These are phyloP conservation scores for Globodera ellingtonae DNA, from an alignment of 1,140 invertebrate genomes.

Conservation along the genomic window DNA sequence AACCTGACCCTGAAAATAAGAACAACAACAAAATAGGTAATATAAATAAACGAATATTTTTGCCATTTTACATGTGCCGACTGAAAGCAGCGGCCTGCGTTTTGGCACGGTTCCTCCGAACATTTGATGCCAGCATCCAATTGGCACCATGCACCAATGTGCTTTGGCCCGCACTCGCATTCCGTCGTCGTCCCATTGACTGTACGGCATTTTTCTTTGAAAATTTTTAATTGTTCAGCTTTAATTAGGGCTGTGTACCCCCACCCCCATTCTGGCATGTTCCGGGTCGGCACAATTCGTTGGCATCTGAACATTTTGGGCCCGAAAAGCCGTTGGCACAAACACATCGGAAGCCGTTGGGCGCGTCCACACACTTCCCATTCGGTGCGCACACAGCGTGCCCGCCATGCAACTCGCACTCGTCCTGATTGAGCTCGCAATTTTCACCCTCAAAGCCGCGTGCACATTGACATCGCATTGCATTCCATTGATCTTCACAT, in stretches of 20 bases:
- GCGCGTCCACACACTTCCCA: slow-evolving; percentile 61
- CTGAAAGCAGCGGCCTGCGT: slow-evolving; percentile 40
- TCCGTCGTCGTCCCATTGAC: slow-evolving; percentile 1
- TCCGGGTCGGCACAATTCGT: slow-evolving; percentile 30
- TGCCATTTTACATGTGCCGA: slow-evolving; percentile 22
- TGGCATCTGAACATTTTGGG: slow-evolving; percentile 19
- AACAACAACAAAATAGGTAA: slow-evolving; percentile 6
- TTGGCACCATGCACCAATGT: slow-evolving; percentile 16
- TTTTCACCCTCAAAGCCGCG: slow-evolving; percentile 54
- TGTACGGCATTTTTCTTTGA: background rate
- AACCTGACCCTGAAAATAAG: slow-evolving; percentile 26
- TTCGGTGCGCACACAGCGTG: slow-evolving; percentile 42
- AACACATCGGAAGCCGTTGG: slow-evolving; percentile 30
- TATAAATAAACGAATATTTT: no score
- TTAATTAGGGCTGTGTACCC: background rate
- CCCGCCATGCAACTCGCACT: slow-evolving; percentile 42
- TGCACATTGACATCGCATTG: slow-evolving; percentile 46
- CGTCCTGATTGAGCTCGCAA: slow-evolving; percentile 59
- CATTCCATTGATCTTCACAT: slow-evolving; percentile 59
- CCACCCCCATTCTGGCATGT: slow-evolving; percentile 41
- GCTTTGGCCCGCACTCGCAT: slow-evolving; percentile 14
- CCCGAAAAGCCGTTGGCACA: slow-evolving; percentile 35
- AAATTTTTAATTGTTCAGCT: background rate
- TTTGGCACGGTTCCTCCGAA: slow-evolving; percentile 46
- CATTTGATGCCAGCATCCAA: slow-evolving; percentile 37